Conservation (phyloP, 2,113 vertebrate genomes). For the Procavia capensis region DNA sequence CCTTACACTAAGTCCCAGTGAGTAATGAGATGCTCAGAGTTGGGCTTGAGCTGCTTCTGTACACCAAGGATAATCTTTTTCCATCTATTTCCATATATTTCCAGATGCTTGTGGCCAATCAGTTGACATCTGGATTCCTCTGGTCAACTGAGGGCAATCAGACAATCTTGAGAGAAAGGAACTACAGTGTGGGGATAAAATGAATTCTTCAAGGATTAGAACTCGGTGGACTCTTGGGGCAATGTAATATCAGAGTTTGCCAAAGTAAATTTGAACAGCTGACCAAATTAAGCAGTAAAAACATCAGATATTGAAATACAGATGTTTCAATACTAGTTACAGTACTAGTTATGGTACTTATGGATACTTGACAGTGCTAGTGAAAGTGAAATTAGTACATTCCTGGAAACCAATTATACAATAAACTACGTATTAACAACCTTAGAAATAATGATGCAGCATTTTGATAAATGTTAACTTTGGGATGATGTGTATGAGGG, state of each 20-base stretch:
- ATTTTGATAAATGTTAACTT: conserved; percentile 42
- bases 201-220: conserved; percentile 14
- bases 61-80: background rate
- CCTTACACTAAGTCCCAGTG: background rate
- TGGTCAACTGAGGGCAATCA: background rate
- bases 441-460: conserved; percentile 43
- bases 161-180: conserved; percentile 40
- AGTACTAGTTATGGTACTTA: background rate
- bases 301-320: conserved; percentile 21
- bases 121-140: conserved; percentile 4
- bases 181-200: background rate
- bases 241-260: background rate
- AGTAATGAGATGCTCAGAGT: conserved; percentile 13
- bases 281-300: conserved; percentile 16
- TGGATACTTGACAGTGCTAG: background rate
- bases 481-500: background rate
- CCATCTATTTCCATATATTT: background rate
- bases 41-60: background rate
- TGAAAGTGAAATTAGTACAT: conserved; percentile 8
- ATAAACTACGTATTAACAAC: background rate
- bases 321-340: background rate
- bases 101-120: no score
- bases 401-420: conserved; percentile 39
- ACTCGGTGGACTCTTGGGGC: background rate
- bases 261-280: conserved; percentile 47